A percentile compares a stretch with the other conserved stretches of the same genome.
phyloP scores from a whole-genome alignment of 2,113 vertebrate genomes.

The Actenoides lindsayi region DNA sequence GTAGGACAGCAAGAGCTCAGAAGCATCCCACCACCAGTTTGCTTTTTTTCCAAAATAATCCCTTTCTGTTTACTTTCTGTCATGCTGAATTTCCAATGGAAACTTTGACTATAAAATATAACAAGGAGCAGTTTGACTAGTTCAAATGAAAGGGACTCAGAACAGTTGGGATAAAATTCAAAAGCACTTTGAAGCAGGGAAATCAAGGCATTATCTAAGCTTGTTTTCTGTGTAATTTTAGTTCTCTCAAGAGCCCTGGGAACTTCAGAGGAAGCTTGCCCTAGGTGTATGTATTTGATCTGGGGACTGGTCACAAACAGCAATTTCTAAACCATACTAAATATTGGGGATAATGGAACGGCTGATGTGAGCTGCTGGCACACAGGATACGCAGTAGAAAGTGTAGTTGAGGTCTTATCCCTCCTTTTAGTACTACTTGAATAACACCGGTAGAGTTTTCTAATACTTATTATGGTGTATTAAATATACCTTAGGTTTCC shows the following conservation, averaged over 20 bases:
- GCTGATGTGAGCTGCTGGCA: neutral
- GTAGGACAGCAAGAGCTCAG: fast-evolving
- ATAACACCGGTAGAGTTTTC: neutral
- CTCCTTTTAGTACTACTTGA: neutral
- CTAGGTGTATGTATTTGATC: neutral
- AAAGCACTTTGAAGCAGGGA: neutral
- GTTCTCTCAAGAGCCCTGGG: neutral
- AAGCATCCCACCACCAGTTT: neutral
- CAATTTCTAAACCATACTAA: neutral
- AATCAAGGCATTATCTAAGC: neutral
- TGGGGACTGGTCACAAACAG: neutral
- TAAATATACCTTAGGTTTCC: neutral
- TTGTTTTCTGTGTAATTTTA: neutral
- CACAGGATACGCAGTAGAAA: fast-evolving
- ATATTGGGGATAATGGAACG: neutral
- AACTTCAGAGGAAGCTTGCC: neutral
- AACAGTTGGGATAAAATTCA: neutral
- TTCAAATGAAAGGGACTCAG: neutral
- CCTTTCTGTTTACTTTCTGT: neutral
- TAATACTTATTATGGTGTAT: neutral
- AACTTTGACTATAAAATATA: neutral
- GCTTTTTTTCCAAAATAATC: neutral
- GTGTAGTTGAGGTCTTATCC: neutral
- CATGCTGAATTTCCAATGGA: neutral
- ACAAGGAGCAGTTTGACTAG: neutral